Base-by-base conservation (phyloP, 1,140 invertebrate genomes). In the Planococcus citri region DNA sequence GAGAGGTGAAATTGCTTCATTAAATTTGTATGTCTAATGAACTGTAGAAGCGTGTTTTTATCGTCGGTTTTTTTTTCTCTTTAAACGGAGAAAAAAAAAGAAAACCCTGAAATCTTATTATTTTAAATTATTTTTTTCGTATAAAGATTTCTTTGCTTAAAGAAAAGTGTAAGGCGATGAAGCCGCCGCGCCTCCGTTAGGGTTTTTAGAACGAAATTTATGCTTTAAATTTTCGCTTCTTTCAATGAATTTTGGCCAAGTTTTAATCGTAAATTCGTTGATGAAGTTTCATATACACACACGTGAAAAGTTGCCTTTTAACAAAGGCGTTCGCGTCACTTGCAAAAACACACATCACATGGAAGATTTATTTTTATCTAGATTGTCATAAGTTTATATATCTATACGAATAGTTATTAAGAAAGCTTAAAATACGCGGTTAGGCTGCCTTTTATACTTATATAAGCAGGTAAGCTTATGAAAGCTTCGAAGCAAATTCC, bases 41-140 rank as follows among this genome's bases (percentile, higher is more conserved):
- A 51, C 41, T 20, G 41, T 51, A 20, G 41, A 51, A 51, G 41
- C 12, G 6, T 51, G 41, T 51, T 51, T 37, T 37, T 37, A 37
- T 20, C 41, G 41, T 20, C 12, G 17, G n/a, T 17, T 14, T 20
- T 51, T 14, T 20, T 51, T 51, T 17, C 2, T 51, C n/a, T 51
- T 51, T 9, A 51, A 51, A 51, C n/a, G n/a, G n/a, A n/a, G n/a
- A n/a, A n/a, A n/a, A n/a, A n/a, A n/a, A n/a, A n/a, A n/a, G n/a
- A n/a, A n/a, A n/a, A n/a, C n/a, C n/a, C n/a, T n/a, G n/a, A 51
- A 51, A 51, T 51, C 41, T 20, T 51, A 51, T 51, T 51, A 51
- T 51, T 51, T 51, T 17, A 17, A 51, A 20, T 51, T 51, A 51
- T 51, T 51, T 51, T 51, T 17, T 51, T 8, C 33, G n/a, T n/a